phyloP scores from a whole-genome alignment of 2,888 invertebrate genomes.

The Lutraria lutraria region DNA sequence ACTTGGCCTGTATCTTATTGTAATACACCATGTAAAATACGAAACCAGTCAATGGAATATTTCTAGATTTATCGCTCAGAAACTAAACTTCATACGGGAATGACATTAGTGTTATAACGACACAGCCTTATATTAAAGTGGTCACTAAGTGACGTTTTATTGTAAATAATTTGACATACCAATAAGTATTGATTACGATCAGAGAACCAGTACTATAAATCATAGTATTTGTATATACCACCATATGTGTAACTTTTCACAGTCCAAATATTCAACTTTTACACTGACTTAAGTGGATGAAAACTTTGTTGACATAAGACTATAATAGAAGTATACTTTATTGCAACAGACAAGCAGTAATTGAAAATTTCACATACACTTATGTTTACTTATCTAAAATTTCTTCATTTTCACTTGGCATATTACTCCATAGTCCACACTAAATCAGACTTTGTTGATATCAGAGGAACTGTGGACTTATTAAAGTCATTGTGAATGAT shows the following conservation, averaged over 20 bases:
- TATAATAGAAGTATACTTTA: slow-evolving; percentile 26
- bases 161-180: too few species aligned
- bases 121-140: too few species aligned
- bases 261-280: slow-evolving; percentile 37
- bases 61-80: too few species aligned
- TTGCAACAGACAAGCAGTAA: slow-evolving; percentile 37
- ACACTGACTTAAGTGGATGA: slow-evolving; percentile 42
- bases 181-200: neutral
- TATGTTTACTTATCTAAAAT: slow-evolving; percentile 45
- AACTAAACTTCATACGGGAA: too few species aligned
- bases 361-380: slow-evolving; percentile 39
- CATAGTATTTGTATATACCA: slow-evolving; percentile 1
- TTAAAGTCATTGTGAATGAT: neutral
- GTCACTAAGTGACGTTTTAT: too few species aligned
- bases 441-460: slow-evolving; percentile 15
- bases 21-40: too few species aligned
- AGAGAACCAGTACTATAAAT: slow-evolving; percentile 8
- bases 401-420: slow-evolving; percentile 30
- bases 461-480: neutral
- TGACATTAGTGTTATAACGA: too few species aligned
- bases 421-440: slow-evolving; percentile 24
- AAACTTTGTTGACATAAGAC: slow-evolving; percentile 30
- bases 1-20: too few species aligned
- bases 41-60: too few species aligned
- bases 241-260: slow-evolving; percentile 32